Base-by-base conservation (phyloP, 2,113 vertebrate species). In the Albula goreensis region DNA sequence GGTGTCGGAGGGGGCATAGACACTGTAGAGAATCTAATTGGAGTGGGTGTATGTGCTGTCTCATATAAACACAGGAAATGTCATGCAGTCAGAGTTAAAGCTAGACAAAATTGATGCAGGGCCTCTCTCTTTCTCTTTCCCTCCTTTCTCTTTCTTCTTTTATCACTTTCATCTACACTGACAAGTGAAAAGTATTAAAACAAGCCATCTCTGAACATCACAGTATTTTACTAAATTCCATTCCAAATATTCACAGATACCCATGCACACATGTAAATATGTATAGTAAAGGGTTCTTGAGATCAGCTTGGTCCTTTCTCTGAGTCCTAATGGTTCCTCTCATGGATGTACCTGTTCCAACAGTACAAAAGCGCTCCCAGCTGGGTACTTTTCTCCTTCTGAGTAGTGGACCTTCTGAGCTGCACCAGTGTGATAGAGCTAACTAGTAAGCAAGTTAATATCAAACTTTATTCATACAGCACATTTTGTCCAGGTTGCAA, bases 81-180 rank as follows among this genome's bases (percentile, higher is more conserved):
- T 13, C 63, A 81, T 81, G n/a, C 78, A 70, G 49, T 49, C n/a
- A 3, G 7, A 81, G n/a, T 25, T 31, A 85, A 81, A 53, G 50
- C 13, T 17, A 81, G 22, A 10, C 22, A 74, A 56, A 56, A 56
- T 56, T 9, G 53, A 56, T 6, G 53, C 53, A 56, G 53, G 6
- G 7, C 12, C 53, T 41, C 25, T 25, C 50, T 4, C 6, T 5
- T 5, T 8, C 84, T 79, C 84, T 78, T 41, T 85, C 51, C 48
- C 52, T 19, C 48, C 56, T 78, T 87, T 78, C 84, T 56, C 60
- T 81, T 50, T 31, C 50, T 19, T 48, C 60, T 79, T 81, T 60
- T 41, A 41, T 88, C 60, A 31, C 78, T 63, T 50, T 78, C 25
- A 5, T 56, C 49, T 48, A 51, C 49, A 57, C 31, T 25, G 78